Conservation (phyloP, 2,797 vertebrate genomes). For the Hoplostethus atlanticus region DNA sequence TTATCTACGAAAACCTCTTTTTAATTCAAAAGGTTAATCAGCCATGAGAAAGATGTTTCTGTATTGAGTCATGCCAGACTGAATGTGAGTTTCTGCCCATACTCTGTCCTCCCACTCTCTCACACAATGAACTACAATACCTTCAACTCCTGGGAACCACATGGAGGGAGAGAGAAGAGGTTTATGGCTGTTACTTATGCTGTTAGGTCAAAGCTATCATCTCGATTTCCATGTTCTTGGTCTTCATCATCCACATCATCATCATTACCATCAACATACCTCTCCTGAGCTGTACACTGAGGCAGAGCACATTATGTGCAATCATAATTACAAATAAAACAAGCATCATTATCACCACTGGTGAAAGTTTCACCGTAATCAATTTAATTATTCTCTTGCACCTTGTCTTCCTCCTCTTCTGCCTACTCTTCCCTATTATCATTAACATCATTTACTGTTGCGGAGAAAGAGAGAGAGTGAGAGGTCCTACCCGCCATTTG, state of each 20-base stretch:
- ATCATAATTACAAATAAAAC: constrained; percentile 22
- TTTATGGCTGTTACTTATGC: constrained; percentile 77
- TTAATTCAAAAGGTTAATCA: constrained; percentile 24
- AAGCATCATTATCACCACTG: constrained; percentile 6
- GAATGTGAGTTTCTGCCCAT: constrained; percentile 68
- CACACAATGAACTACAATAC: constrained; percentile 84
- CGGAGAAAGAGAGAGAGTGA: constrained; percentile 6
- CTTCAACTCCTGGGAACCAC: constrained; percentile 88
- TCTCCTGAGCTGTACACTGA: constrained; percentile 34
- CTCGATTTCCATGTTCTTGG: constrained; percentile 44
- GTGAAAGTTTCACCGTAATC: background rate
- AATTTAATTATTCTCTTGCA: background rate
- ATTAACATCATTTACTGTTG: constrained; percentile 22
- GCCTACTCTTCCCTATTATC: constrained; percentile 35
- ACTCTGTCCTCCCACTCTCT: constrained; percentile 79
- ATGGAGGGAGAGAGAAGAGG: constrained; percentile 84
- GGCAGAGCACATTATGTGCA: constrained; percentile 23
- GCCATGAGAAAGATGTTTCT: constrained; percentile 47
- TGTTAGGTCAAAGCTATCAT: constrained; percentile 60
- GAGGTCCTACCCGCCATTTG: constrained; percentile 89
- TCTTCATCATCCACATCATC: constrained; percentile 50
- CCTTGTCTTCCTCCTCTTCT: constrained; percentile 25
- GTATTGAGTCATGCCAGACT: constrained; percentile 67
- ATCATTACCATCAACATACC: constrained; percentile 44
- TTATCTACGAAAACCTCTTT: constrained; percentile 10